phyloP scores from a whole-genome alignment of 2,888 invertebrate species.

The Eilema caniola region DNA sequence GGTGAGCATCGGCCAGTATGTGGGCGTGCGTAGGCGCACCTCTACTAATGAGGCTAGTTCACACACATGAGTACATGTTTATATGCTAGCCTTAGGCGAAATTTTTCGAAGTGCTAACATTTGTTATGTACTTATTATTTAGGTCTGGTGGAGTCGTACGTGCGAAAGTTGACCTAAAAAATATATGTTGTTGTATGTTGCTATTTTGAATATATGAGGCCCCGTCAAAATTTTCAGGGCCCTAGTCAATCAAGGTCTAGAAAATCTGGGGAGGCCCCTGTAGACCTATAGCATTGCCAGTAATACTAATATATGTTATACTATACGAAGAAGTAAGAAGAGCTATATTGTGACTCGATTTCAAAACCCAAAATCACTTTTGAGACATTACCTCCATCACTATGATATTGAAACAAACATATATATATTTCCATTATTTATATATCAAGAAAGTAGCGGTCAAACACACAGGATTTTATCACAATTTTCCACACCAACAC shows the following conservation, averaged over 20 bases:
- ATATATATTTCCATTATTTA: background rate
- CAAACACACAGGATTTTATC: constrained; percentile 9
- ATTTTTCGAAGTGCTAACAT: constrained; percentile 26
- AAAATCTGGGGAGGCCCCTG: too few relatives aligned
- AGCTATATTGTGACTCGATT: too few relatives aligned
- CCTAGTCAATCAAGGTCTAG: too few relatives aligned
- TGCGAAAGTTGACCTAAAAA: constrained; percentile 18
- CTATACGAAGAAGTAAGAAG: too few relatives aligned
- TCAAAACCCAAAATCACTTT: too few relatives aligned
- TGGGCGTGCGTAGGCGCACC: constrained; percentile 61
- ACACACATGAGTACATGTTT: constrained; percentile 55
- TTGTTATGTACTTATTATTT: constrained; percentile 16
- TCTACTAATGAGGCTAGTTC: constrained; percentile 65
- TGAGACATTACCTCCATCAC: too few relatives aligned
- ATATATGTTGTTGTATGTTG: too few relatives aligned
- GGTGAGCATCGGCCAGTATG: constrained; percentile 47
- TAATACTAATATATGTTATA: too few relatives aligned
- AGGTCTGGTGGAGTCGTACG: background rate
- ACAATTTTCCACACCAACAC: constrained; percentile 16
- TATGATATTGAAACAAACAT: background rate
- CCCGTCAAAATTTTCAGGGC: too few relatives aligned
- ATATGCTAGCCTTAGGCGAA: constrained; percentile 32
- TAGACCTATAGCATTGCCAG: too few relatives aligned
- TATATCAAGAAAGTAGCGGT: constrained; percentile 9
- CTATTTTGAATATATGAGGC: background rate